These are phyloP conservation scores for Montifringilla adamsi DNA, from an alignment of 2,113 vertebrate genomes.

Conservation along the genomic window DNA sequence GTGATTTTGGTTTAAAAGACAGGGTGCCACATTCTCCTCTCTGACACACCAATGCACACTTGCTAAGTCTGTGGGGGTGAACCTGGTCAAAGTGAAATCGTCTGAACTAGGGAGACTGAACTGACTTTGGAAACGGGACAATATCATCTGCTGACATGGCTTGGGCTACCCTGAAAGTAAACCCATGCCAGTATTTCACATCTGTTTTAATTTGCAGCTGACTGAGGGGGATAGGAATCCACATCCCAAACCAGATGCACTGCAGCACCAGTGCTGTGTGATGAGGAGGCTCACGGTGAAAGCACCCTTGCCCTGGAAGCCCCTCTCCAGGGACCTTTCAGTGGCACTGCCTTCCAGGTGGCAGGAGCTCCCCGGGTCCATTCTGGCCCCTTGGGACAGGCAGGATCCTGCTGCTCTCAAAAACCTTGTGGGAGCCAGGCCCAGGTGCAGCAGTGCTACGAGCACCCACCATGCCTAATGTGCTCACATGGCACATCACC, in stretches of 20 bases:
- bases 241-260: not conserved
- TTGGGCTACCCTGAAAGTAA: conserved; percentile 41
- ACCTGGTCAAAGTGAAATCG: not conserved
- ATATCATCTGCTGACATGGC: conserved; percentile 5
- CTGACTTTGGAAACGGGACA: not conserved
- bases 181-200: not conserved
- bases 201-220: not conserved
- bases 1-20: conserved; percentile 71
- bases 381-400: not conserved
- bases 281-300: not conserved
- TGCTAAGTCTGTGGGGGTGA: not conserved
- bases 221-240: not conserved
- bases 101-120: not conserved
- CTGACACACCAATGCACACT: not conserved
- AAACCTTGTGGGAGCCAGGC: not conserved
- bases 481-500: not conserved
- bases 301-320: conserved; percentile 1
- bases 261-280: not conserved
- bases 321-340: not conserved
- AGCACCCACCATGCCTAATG: not conserved
- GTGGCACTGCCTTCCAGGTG: not conserved
- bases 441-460: fast-evolving
- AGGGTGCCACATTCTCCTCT: conserved; percentile 42
- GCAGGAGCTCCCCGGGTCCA: not conserved
- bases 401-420: not conserved